These are phyloP conservation scores for Drosophila subquinaria DNA, from an alignment of 2,888 invertebrate genomes.

Conservation along the genomic window DNA sequence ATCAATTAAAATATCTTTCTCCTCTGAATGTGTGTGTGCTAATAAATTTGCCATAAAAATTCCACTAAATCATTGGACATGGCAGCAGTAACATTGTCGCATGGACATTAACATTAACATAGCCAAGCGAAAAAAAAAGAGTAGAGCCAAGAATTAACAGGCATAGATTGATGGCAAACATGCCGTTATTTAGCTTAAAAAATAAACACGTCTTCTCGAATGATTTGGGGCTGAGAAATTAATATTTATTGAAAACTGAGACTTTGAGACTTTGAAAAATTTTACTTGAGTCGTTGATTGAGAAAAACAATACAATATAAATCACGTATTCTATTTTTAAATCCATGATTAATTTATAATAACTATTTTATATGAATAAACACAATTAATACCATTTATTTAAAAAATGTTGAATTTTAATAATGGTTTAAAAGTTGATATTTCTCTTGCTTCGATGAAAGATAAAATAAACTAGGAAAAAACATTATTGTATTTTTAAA, in stretches of 20 bases:
- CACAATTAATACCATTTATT: neutral
- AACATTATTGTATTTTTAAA: neutral
- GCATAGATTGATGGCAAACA: constrained; percentile 42
- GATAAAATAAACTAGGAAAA: neutral
- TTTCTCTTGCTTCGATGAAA: neutral
- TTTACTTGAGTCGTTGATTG: neutral
- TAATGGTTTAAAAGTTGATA: neutral
- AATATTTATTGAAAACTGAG: constrained; percentile 16
- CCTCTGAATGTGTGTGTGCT: constrained; percentile 30
- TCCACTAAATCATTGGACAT: constrained; percentile 74
- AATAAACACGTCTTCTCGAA: constrained; percentile 10
- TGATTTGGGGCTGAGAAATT: constrained; percentile 14
- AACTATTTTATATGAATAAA: neutral
- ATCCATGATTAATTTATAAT: neutral
- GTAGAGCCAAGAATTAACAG: constrained; percentile 27
- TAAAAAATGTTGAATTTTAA: neutral
- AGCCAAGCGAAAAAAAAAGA: constrained; percentile 37
- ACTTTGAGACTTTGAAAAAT: constrained; percentile 14
- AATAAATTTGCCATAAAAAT: constrained; percentile 80
- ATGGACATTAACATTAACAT: constrained; percentile 74
- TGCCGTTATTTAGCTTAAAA: constrained; percentile 38
- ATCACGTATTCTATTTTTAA: neutral
- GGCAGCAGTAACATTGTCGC: constrained; percentile 63
- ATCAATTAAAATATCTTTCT: constrained; percentile 79
- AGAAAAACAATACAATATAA: constrained; percentile 9